Conservation (phyloP, 2,888 invertebrate species). For the Sarcophaga variegata region DNA sequence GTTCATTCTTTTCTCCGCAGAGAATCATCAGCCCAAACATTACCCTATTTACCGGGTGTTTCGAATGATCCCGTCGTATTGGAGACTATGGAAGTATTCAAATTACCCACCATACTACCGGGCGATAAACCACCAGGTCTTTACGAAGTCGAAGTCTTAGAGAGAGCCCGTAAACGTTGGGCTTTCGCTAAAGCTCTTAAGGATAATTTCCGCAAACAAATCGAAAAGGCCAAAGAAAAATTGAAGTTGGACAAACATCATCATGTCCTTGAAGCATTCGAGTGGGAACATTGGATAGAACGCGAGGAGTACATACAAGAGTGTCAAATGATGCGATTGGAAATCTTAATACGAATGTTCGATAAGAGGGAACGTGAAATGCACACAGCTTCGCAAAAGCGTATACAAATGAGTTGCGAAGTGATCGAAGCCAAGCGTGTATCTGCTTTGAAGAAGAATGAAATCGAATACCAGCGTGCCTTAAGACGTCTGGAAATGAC, state of each 20-base stretch:
- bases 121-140: conserved; percentile 77
- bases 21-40: conserved; percentile 80
- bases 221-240: conserved; percentile 83
- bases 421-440: conserved; percentile 83
- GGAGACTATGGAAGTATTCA: conserved; percentile 77
- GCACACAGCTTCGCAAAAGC: conserved; percentile 78
- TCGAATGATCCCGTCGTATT: conserved; percentile 70
- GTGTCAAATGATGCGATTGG: conserved; percentile 86
- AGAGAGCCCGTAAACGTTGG: conserved; percentile 86
- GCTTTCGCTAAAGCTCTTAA: conserved; percentile 85
- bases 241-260: conserved; percentile 81
- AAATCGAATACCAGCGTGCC: conserved; percentile 79
- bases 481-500: conserved; percentile 83
- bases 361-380: conserved; percentile 83
- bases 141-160: conserved; percentile 84
- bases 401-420: conserved; percentile 83
- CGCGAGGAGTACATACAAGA: conserved; percentile 90
- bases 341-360: conserved; percentile 83
- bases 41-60: conserved; percentile 78
- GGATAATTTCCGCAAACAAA: conserved; percentile 82
- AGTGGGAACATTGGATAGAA: conserved; percentile 91
- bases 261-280: conserved; percentile 89
- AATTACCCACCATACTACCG: conserved; percentile 75
- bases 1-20: conserved; percentile 69
- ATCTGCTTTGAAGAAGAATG: conserved; percentile 83